Base-by-base conservation (phyloP, 2,797 vertebrate genomes). In the Octomys mimax region DNA sequence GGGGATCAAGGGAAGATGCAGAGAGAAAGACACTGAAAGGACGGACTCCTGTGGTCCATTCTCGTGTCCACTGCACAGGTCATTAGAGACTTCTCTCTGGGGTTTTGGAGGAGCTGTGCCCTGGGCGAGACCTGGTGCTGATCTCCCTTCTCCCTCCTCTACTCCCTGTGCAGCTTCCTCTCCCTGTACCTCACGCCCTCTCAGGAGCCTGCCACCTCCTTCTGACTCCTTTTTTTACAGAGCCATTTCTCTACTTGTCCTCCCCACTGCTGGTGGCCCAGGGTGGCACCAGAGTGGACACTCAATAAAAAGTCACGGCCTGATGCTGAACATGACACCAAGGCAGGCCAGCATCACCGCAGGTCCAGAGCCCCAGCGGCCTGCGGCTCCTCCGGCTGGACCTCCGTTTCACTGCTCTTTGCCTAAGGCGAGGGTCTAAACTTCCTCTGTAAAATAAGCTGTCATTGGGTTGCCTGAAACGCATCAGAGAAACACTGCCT, bases 21-120 rank as follows among this genome's bases (percentile, higher is more conserved):
- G 57, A 46, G 2, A 0, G 39, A 21, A 46, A 24, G 21, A 42
- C 42, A 21, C 4, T 0, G 36, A 22, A 22, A 0, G 18, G 49
- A 36, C 14, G 9, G 1, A 0, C 0, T 31, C 22, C 84, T 21
- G 19, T 7, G n/a, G 28, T 7, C 49, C 19, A 0, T 2, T 0
- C 18, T 26, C 16, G 5, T 16, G n/a, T 11, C 59, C 11, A 19
- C 26, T 46, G 10, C 10, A 0, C 0, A 0, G 11, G 33, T 62
- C 26, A 33, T 59, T 21, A 31, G 12, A 57, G 46, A 19, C 11
- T 19, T 16, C 46, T 57, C 77, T 57, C 36, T 22, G 16, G 77
- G 77, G 13, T 11, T 1, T 9, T 2, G 14, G 31, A 16, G 46
- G n/a, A 0, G 1, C 9, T 19, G 33, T 24, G 5, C 4, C 0